These are phyloP conservation scores for Marasmarcha lunaedactyla DNA, from an alignment of 2,888 invertebrate genomes.

Conservation along the genomic window DNA sequence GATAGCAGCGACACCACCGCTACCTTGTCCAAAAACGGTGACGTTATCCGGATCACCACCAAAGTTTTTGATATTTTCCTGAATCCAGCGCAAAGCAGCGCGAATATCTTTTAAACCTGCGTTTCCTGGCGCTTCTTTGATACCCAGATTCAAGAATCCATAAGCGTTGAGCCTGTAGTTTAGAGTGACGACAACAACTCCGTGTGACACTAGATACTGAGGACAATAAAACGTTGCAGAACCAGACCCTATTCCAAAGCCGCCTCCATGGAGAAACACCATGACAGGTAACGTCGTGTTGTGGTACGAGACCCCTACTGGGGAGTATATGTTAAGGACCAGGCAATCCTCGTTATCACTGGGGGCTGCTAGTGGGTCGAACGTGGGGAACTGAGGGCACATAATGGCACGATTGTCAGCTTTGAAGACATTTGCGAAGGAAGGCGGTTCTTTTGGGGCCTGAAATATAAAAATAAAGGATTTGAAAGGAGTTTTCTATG, in stretches of 20 bases:
- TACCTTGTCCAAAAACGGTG: constrained; percentile 57
- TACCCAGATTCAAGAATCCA: constrained; percentile 54
- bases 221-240: constrained; percentile 53
- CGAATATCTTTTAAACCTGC: constrained; percentile 60
- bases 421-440: constrained; percentile 37
- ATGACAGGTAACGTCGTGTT: constrained; percentile 45
- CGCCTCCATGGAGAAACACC: constrained; percentile 63
- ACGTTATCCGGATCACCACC: constrained; percentile 52
- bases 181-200: constrained; percentile 52
- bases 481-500: too few species aligned
- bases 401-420: constrained; percentile 41
- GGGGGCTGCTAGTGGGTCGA: constrained; percentile 43
- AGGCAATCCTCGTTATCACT: constrained; percentile 61
- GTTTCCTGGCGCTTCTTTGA: constrained; percentile 53
- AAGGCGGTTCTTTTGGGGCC: constrained; percentile 42
- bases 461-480: constrained; percentile 16
- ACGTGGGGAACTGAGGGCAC: constrained; percentile 49
- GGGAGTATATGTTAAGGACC: constrained; percentile 50
- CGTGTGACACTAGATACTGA: constrained; percentile 50
- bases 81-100: constrained; percentile 53
- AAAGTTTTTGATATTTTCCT: constrained; percentile 44
- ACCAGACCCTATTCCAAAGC: constrained; percentile 53
- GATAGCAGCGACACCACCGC: constrained; percentile 50
- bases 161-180: constrained; percentile 61
- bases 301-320: constrained; percentile 20